Percentiles rank a stretch among this genome's conserved stretches.
Conservation (phyloP, 30 jellyfish, hydroid and myxozoan species). For the Sanderia malayensis region DNA sequence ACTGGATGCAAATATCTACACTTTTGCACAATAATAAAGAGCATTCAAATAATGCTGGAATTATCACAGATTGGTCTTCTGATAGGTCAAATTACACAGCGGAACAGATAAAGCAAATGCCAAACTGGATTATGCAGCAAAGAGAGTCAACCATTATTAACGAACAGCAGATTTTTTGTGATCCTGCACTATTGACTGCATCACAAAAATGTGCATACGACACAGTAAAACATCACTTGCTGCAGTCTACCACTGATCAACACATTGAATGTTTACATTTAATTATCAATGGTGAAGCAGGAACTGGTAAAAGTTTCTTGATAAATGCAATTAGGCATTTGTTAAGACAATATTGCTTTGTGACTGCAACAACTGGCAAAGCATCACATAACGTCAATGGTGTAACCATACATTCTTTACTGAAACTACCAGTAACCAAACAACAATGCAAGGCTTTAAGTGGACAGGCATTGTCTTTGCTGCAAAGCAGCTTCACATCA, state of each 20-base stretch:
- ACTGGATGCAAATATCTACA: slow-evolving; percentile 46
- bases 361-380: too few relatives aligned
- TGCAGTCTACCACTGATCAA: not conserved
- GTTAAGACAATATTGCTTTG: too few relatives aligned
- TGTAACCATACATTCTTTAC: too few relatives aligned
- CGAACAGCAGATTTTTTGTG: not conserved
- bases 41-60: not conserved
- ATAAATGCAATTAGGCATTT: too few relatives aligned
- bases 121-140: slow-evolving; percentile 33
- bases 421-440: too few relatives aligned
- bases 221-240: slow-evolving; percentile 13
- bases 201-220: slow-evolving; percentile 12
- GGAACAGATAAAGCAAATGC: slow-evolving; percentile 39
- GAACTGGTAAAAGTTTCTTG: too few relatives aligned
- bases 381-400: too few relatives aligned
- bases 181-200: slow-evolving; percentile 14
- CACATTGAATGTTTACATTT: slow-evolving; percentile 6
- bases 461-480: too few relatives aligned
- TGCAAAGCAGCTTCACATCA: too few relatives aligned
- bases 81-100: slow-evolving; percentile 25
- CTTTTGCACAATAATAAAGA: slow-evolving; percentile 10
- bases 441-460: too few relatives aligned
- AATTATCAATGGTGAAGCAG: slow-evolving; percentile 50
- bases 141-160: not conserved
- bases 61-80: slow-evolving; percentile 22